Conservation (phyloP, 2,888 invertebrate species). For the Leptothorax acervorum region DNA sequence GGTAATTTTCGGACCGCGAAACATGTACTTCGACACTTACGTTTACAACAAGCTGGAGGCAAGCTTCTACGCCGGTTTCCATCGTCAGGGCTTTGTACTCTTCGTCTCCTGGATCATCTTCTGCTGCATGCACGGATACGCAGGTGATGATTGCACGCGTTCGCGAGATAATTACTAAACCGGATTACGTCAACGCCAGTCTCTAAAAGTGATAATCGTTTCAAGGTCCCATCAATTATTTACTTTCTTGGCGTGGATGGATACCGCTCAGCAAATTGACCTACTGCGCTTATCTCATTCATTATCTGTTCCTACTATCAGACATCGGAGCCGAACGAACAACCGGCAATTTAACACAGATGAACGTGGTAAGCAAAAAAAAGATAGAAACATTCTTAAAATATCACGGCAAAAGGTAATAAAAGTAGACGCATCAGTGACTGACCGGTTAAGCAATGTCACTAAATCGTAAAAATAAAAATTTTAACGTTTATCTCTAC, state of each 20-base stretch:
- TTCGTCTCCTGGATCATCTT: slow-evolving; percentile 85
- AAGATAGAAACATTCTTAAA: neutral
- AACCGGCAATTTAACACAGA: slow-evolving; percentile 70
- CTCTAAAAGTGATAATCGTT: slow-evolving; percentile 6
- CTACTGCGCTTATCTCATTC: slow-evolving; percentile 83
- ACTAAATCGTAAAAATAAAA: neutral
- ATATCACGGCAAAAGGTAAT: neutral
- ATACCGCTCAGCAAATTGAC: slow-evolving; percentile 81
- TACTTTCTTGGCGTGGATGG: slow-evolving; percentile 81
- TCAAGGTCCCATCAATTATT: slow-evolving; percentile 77
- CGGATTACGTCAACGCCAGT: neutral
- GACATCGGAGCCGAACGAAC: slow-evolving; percentile 77
- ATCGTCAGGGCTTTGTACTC: slow-evolving; percentile 80
- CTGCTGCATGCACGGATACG: slow-evolving; percentile 89
- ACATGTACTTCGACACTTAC: slow-evolving; percentile 78
- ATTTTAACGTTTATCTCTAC: neutral
- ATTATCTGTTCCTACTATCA: slow-evolving; percentile 80
- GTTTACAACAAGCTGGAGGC: slow-evolving; percentile 78
- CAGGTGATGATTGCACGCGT: slow-evolving; percentile 86
- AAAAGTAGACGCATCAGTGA: neutral
- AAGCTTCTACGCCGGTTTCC: slow-evolving; percentile 82
- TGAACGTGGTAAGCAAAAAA: slow-evolving; percentile 72
- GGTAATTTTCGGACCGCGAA: slow-evolving; percentile 76
- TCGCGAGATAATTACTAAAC: slow-evolving; percentile 2
- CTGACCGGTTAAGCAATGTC: neutral